Base-by-base conservation (phyloP, 2,888 invertebrate species). In the Drosophila kambysellisi region DNA sequence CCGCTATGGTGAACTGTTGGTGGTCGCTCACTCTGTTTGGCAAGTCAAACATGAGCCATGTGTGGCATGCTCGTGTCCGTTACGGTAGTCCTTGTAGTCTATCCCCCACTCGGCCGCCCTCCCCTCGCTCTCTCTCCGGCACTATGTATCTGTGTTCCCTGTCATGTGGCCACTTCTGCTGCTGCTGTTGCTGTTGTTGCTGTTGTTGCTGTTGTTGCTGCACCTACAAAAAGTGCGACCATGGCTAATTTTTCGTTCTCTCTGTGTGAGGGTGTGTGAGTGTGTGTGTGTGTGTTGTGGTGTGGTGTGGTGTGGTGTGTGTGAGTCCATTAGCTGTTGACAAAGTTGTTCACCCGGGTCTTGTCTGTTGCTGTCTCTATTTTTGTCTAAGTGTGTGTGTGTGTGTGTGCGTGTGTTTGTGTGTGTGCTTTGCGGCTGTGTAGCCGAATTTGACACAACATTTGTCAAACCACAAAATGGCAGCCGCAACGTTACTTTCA, bases 401-500 rank as follows among this genome's bases (percentile, higher is more conserved):
- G 50, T 64, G 50, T 59, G 60, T 66, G 65, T 20, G 12, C 64
- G 17, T 77, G 35, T 57, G 57, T 68, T 43, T 73, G 15, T 70
- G 70, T 65, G 68, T 74, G 66, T 76, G 76, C 69, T 78, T 88
- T 82, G 87, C 64, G 86, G 86, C 76, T 86, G 72, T 78, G 81
- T 81, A 81, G 82, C 87, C 82, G 79, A 89, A 90, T 88, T 88
- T 88, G 88, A 88, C 88, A 90, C 88, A 90, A 90, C 88, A 88
- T 88, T 88, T 88, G 88, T 90, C 90, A 88, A 88, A 89, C 88
- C 88, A 74, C 88, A 88, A 90, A 88, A 88, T 88, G 90, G 87
- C 82, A 79, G 81, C 87, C 87, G 73, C 91, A 90, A 81, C 78
- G 87, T 91, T 88, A 84, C 87, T 83, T 89, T 89, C 91, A 91